phyloP scores from a whole-genome alignment of 2,113 vertebrate genomes.

The Origma solitaria region DNA sequence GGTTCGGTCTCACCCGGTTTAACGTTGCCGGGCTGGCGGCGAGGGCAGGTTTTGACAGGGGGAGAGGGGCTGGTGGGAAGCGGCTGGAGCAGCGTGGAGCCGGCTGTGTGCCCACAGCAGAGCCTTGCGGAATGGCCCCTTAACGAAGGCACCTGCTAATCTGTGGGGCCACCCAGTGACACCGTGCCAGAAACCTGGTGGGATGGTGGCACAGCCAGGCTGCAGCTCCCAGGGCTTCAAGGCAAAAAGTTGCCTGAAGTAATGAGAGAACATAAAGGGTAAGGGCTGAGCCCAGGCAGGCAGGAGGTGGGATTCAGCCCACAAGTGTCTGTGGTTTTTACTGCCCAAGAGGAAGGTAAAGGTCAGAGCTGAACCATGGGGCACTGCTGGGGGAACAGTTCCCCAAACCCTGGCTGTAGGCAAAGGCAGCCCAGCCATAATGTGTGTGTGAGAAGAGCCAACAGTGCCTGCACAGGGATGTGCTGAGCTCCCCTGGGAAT shows the following conservation, averaged over 20 bases:
- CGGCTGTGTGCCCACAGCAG: accelerated
- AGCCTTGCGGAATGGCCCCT: not conserved
- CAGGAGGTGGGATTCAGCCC: not conserved
- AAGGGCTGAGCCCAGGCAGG: not conserved
- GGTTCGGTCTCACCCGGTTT: not conserved
- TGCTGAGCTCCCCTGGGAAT: not conserved
- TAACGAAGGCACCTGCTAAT: not conserved
- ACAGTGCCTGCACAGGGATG: accelerated
- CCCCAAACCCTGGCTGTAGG: not conserved
- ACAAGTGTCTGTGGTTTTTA: not conserved
- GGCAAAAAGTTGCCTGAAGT: not conserved
- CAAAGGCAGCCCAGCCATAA: not conserved
- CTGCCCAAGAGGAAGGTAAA: not conserved
- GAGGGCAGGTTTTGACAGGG: not conserved
- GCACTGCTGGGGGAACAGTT: not conserved
- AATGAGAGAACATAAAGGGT: not conserved
- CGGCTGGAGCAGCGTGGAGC: not conserved
- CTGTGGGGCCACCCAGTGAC: not conserved
- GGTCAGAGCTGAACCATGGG: not conserved
- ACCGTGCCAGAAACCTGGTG: accelerated
- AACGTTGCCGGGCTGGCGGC: accelerated
- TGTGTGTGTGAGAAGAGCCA: not conserved
- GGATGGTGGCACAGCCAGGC: accelerated
- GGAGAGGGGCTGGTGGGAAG: not conserved
- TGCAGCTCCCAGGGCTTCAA: not conserved